Conservation (phyloP, 2,888 invertebrate genomes). For the Smittia aterrima region DNA sequence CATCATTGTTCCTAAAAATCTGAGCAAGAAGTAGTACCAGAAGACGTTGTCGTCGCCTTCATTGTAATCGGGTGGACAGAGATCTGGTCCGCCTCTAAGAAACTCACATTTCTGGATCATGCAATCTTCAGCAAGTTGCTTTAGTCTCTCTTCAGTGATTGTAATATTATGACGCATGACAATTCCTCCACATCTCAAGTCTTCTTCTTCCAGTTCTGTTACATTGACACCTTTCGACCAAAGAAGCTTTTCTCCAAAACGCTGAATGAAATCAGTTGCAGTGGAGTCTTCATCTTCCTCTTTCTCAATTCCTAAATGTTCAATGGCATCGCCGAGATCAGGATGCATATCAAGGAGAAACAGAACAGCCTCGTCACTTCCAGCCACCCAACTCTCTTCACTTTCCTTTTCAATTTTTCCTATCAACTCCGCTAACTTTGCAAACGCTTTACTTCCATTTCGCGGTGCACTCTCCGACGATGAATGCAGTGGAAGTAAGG, state of each 20-base stretch:
- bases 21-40: constrained; percentile 75
- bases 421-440: no score
- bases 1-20: constrained; percentile 78
- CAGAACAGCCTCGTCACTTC: constrained; percentile 56
- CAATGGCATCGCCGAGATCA: constrained; percentile 70
- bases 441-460: no score
- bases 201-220: constrained; percentile 70
- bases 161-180: constrained; percentile 66
- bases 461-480: constrained; percentile 33
- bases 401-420: no score
- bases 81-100: constrained; percentile 70
- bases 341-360: constrained; percentile 70
- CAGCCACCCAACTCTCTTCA: constrained; percentile 53
- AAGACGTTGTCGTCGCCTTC: constrained; percentile 75
- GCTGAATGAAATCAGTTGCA: constrained; percentile 69
- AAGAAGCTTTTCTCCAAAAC: constrained; percentile 66
- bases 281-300: constrained; percentile 69
- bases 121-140: constrained; percentile 65
- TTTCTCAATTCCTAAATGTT: constrained; percentile 73
- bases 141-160: constrained; percentile 58
- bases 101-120: constrained; percentile 77
- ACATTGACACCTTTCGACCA: constrained; percentile 68
- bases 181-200: constrained; percentile 72
- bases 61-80: constrained; percentile 76
- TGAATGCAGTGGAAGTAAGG: constrained; percentile 37